Conservation (phyloP, 1,140 invertebrate species). For the Pentalonia nigronervosa region DNA sequence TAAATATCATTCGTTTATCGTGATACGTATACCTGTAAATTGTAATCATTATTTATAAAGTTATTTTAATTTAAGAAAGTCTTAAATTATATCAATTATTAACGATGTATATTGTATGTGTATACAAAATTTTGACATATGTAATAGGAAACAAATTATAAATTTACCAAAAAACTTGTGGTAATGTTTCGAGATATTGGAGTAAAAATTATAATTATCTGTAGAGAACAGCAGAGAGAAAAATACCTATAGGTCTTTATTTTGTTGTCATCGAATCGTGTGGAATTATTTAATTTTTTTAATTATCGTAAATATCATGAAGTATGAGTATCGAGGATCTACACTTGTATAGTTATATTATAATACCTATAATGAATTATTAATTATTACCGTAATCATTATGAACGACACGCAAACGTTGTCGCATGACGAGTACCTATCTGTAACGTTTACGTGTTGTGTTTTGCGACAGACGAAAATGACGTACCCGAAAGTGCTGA, state of each 20-base stretch:
- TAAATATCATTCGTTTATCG: too few species aligned
- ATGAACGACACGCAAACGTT: not conserved
- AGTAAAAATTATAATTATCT: not conserved
- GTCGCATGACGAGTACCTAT: not conserved
- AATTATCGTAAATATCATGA: not conserved
- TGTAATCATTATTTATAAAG: not conserved
- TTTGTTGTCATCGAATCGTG: not conserved
- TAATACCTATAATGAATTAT: not conserved
- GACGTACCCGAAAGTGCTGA: conserved; percentile 79
- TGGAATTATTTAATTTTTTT: not conserved
- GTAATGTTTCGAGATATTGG: not conserved
- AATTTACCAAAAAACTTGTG: not conserved
- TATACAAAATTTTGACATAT: not conserved
- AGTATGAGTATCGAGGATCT: not conserved
- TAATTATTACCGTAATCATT: not conserved
- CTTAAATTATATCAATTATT: not conserved
- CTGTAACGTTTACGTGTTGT: not conserved
- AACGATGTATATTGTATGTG: not conserved
- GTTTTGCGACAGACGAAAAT: conserved; percentile 71
- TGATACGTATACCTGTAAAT: not conserved
- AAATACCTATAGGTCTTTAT: not conserved
- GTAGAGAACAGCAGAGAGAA: not conserved
- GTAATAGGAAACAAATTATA: not conserved
- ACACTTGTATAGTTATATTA: too few species aligned
- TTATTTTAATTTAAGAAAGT: not conserved